phyloP scores from a whole-genome alignment of 2,797 vertebrate species.

The Thaleichthys pacificus region DNA sequence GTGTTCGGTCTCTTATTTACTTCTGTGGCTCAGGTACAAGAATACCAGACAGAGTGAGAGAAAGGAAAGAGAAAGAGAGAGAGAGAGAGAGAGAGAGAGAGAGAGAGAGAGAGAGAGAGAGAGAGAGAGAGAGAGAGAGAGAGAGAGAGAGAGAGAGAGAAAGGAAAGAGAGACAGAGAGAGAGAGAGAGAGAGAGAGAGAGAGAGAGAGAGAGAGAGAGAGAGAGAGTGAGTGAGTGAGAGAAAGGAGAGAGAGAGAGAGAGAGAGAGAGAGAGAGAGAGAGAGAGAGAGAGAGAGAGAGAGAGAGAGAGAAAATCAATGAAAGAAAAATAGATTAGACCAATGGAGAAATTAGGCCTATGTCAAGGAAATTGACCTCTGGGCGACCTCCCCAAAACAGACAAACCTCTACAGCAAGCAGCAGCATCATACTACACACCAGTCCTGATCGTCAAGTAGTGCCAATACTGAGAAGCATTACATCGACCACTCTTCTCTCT shows the following conservation, averaged over 20 bases:
- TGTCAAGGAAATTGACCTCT: conserved; percentile 59
- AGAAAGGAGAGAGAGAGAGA: conserved; percentile 26
- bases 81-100: conserved; percentile 11
- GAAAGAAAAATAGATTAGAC: conserved; percentile 32
- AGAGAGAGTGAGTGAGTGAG: background rate
- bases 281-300: conserved; percentile 6
- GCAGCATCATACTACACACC: background rate
- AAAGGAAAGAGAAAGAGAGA: conserved; percentile 9
- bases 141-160: background rate
- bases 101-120: background rate
- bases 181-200: background rate
- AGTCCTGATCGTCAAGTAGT: too few relatives aligned
- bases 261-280: background rate
- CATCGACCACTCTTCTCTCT: background rate
- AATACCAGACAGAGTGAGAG: background rate
- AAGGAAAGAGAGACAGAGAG: background rate
- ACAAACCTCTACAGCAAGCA: conserved; percentile 10
- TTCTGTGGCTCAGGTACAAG: conserved; percentile 51
- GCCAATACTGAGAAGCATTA: too few relatives aligned
- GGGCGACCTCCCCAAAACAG: conserved; percentile 54
- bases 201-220: background rate
- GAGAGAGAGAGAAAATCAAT: background rate
- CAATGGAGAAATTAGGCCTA: conserved; percentile 15
- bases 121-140: background rate
- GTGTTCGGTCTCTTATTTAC: conserved; percentile 53